Evolutionary conservation across 2,888 invertebrate species (phyloP), one percentile per base, ranked within the genome.

Genomic region (Diarsia mendica): DNA sequence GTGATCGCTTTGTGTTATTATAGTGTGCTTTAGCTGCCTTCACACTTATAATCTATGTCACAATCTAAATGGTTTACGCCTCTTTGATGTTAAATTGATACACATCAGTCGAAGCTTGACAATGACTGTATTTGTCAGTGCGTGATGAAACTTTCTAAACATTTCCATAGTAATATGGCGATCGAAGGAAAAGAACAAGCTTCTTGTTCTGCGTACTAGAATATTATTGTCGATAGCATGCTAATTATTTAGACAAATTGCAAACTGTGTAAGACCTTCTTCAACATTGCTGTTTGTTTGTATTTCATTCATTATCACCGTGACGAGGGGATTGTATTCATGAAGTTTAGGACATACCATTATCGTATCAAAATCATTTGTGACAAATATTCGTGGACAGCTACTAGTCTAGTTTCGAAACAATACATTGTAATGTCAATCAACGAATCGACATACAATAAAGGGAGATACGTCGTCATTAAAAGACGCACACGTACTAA

Each of bases 121-220:
- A 80, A 64, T 60, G 23, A 33, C 23, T 39, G 28, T 61, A 70
- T 70, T 55, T 77, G 63, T 55, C 39, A 74, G 67, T 58, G 70
- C 82, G 71, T 75, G 70, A 78, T 71, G 28, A 10, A 3, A 73
- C 83, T 83, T 85, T 82, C 85, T 72, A 82, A 69, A 82, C 39
- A 82, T 81, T 85, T 76, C 73, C 83, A 85, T 83, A 69, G 11
- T 8, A 63, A 64, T 51, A 82, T 69, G 64, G 70, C 55, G 5
- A 46, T 53, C 46, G 61, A 70, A 70, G 67, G 67, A 65, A 73
- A 82, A 76, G 6, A 83, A 77, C 60, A 82, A 9, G 10, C 51
- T 48, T 67, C 58, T 28, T 67, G 65, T 46, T 49, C 51, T 68
- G 60, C 69, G 33, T 69, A 61, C 15, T 70, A 44, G 67, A 63